Base-by-base conservation (phyloP, 2,113 vertebrate genomes). In the Pycnonotus jocosus region DNA sequence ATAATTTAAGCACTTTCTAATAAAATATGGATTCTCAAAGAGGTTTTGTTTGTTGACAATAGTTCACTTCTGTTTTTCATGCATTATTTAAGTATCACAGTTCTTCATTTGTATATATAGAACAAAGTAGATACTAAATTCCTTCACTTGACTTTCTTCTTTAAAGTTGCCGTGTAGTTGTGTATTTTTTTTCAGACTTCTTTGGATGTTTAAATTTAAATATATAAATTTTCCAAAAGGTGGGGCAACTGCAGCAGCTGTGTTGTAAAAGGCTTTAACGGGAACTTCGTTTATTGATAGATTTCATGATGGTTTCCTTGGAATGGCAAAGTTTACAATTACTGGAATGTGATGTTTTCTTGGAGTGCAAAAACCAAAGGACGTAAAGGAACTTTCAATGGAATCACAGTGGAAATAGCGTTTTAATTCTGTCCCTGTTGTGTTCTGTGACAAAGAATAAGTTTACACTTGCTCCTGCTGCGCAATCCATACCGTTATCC, bases 1-100 rank as follows among this genome's bases (percentile, higher is more conserved):
- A 37, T 78, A 89, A 71, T 72, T 84, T 79, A 80, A 92, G 33
- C 88, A 56, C 68, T 93, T 74, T 64, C 11, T 77, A 62, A 93
- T 88, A 91, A 90, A 92, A 86, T 16, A 38, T 33, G 40, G 88
- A 50, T 48, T 93, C 40, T 92, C 27, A 47, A 48, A 77, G 23
- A 42, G 50, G 10, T 50, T 33, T 76, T 65, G 35, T 73, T 86
- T 30, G 76, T 64, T 57, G 38, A 15, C 81, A 87, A 31, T 44
- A 88, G 37, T 87, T 85, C 10, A 17, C 25, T 69, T 81, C 5
- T 91, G 48, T 28, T 77, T 88, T 54, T 70, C 22, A 30, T 64
- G n/a, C 56, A 81, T 38, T 58, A 74, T 61, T 92, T 88, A 86
- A 83, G 62, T 58, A 62, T 77, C 7, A 33, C 4, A 18, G 28